Percentiles rank a stretch among this genome's conserved stretches.
phyloP scores from a whole-genome alignment of 2,888 invertebrate genomes.

The Oscheius sp. region DNA sequence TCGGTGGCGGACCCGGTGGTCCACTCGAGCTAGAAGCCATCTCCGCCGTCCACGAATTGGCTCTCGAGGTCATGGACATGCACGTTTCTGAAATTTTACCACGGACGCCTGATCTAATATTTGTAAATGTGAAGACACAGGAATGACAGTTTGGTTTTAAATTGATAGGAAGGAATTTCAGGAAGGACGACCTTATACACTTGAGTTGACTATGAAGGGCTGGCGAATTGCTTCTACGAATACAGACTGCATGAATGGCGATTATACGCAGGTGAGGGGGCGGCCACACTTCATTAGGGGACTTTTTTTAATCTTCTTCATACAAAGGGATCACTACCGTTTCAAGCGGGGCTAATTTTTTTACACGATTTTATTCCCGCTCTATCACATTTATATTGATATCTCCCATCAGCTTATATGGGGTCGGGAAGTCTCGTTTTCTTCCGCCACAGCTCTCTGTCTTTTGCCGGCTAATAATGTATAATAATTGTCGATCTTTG shows the following conservation, averaged over 20 bases:
- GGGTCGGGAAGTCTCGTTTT: too few species aligned
- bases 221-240: conserved; percentile 70
- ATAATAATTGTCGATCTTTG: too few species aligned
- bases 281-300: too few species aligned
- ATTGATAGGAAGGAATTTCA: conserved; percentile 3
- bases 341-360: too few species aligned
- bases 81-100: conserved; percentile 75
- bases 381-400: too few species aligned
- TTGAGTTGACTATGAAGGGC: conserved; percentile 80
- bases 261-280: conserved; percentile 59
- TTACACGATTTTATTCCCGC: too few species aligned
- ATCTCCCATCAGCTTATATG: too few species aligned
- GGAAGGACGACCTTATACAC: conserved; percentile 78
- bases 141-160: conserved; percentile 76
- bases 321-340: too few species aligned
- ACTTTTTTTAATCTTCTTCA: not conserved
- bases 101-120: conserved; percentile 79
- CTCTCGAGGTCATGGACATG: conserved; percentile 77
- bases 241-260: conserved; percentile 72
- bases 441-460: too few species aligned
- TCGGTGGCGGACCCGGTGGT: conserved; percentile 50
- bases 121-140: conserved; percentile 83
- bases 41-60: conserved; percentile 84
- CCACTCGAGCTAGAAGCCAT: conserved; percentile 78
- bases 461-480: too few species aligned